Percentiles rank a stretch among this genome's conserved stretches.
Conservation (phyloP, 2,113 vertebrate species). For the Zosterops borbonicus region DNA sequence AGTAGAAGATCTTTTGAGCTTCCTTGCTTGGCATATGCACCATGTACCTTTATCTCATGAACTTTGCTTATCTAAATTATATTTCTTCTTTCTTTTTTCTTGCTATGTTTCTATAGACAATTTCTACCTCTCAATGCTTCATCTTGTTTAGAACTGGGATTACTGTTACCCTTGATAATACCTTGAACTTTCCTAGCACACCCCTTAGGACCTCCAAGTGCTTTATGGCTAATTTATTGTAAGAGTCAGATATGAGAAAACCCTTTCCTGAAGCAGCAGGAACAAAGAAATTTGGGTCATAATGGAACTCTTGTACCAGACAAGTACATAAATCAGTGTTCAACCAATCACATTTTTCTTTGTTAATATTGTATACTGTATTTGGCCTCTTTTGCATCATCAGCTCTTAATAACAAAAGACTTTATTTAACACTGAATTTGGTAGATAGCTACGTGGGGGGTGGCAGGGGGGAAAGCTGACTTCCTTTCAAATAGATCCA, state of each 20-base stretch:
- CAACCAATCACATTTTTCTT: neutral
- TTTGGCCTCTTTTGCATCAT: neutral
- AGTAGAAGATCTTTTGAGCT: neutral
- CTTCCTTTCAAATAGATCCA: conserved; percentile 58
- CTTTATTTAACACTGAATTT: neutral
- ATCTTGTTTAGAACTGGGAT: neutral
- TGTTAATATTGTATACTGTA: neutral
- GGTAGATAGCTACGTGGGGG: neutral
- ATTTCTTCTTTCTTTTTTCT: neutral
- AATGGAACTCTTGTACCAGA: neutral
- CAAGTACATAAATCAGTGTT: neutral
- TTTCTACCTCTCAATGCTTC: neutral
- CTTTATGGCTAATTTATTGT: neutral
- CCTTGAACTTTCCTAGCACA: neutral
- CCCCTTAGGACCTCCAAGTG: neutral
- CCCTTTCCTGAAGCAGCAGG: neutral
- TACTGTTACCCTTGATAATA: neutral
- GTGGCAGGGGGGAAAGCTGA: neutral
- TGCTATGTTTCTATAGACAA: neutral
- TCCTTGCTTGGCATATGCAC: neutral
- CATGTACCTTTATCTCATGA: neutral
- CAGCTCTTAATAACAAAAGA: neutral
- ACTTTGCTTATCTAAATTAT: neutral
- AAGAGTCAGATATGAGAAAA: neutral
- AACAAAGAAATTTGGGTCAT: neutral